phyloP scores from a whole-genome alignment of 2,888 invertebrate genomes.

The Heliconius hortense region DNA sequence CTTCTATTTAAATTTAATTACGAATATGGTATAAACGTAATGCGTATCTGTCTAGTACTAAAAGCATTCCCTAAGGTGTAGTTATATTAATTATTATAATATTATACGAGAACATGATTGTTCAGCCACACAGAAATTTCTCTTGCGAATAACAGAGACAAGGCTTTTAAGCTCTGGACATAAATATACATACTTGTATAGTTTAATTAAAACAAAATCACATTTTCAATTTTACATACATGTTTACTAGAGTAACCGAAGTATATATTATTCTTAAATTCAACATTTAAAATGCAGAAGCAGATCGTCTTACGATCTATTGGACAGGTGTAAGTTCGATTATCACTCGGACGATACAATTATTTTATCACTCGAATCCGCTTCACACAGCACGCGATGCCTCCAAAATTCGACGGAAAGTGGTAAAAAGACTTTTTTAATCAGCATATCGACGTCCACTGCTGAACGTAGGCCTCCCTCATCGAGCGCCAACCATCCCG shows the following conservation, averaged over 20 bases:
- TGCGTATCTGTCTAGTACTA: neutral
- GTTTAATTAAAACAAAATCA: neutral
- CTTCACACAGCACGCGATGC: neutral
- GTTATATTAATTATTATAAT: constrained; percentile 3
- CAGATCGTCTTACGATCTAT: neutral
- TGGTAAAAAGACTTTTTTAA: neutral
- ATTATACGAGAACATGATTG: neutral
- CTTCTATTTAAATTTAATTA: neutral
- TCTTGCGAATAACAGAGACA: neutral
- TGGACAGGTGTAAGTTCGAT: neutral
- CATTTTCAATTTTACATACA: no score
- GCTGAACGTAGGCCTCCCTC: no score
- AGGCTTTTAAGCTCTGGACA: neutral
- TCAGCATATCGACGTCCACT: no score
- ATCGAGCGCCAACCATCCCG: no score
- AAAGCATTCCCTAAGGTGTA: neutral
- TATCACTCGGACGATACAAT: neutral
- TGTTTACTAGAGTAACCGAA: no score
- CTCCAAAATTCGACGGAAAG: neutral
- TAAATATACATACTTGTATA: neutral
- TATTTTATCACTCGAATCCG: neutral
- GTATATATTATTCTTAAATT: no score
- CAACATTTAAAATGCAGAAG: neutral
- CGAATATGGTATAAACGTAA: neutral
- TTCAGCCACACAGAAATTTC: neutral